Percentiles rank a stretch among this genome's conserved stretches.
Conservation (phyloP, 2,888 invertebrate species). For the Pterostichus madidus region DNA sequence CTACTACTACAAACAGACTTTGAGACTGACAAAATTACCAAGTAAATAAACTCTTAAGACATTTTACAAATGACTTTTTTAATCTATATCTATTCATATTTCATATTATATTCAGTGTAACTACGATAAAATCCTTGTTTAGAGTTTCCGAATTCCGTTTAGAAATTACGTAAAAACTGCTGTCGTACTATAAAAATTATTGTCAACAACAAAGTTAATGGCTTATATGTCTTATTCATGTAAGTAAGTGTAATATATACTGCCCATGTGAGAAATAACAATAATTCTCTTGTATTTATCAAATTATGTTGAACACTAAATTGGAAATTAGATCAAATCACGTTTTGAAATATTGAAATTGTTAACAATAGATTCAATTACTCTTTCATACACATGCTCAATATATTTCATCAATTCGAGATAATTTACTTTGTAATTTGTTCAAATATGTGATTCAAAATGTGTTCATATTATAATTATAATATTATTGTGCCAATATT, state of each 20-base stretch:
- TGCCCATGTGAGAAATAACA: constrained; percentile 65
- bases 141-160: constrained; percentile 24
- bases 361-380: constrained; percentile 35
- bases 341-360: constrained; percentile 40
- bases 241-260: constrained; percentile 64
- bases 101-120: constrained; percentile 14
- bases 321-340: constrained; percentile 31
- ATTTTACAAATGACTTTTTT: constrained; percentile 18
- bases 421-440: constrained; percentile 21
- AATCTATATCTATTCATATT: constrained; percentile 21
- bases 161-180: constrained; percentile 53
- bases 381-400: constrained; percentile 46
- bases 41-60: constrained; percentile 37
- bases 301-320: constrained; percentile 56
- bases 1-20: constrained; percentile 52
- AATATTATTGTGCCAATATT: constrained; percentile 23
- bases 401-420: constrained; percentile 31
- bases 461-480: constrained; percentile 33
- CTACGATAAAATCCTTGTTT: constrained; percentile 47
- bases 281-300: constrained; percentile 55
- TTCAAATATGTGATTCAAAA: constrained; percentile 44
- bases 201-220: constrained; percentile 59
- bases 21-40: constrained; percentile 60
- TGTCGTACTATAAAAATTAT: constrained; percentile 66
- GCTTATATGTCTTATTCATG: constrained; percentile 65